Evolutionary conservation across 2,113 vertebrate species (phyloP).

Genomic region (Nymphicus hollandicus): DNA sequence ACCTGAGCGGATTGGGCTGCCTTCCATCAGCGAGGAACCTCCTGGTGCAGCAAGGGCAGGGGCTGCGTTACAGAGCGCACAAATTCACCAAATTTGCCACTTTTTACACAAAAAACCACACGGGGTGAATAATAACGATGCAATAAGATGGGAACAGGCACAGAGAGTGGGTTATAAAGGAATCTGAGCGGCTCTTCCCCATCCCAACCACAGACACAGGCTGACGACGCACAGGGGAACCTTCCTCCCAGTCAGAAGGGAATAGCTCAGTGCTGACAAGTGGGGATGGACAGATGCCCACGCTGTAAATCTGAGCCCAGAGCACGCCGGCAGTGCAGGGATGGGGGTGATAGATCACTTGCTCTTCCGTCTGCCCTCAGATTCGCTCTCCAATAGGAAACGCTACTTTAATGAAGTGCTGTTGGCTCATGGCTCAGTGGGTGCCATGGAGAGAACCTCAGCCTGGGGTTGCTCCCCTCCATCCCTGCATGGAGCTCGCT

Average conservation of each 20-base stretch:
- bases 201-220: background rate
- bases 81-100: background rate
- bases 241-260: background rate
- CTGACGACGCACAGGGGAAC: accelerated
- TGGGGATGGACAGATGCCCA: background rate
- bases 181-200: background rate
- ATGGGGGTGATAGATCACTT: background rate
- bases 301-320: background rate
- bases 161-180: accelerated
- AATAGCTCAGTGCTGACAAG: background rate
- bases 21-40: background rate
- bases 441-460: background rate
- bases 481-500: background rate
- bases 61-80: no score
- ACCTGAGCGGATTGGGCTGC: background rate
- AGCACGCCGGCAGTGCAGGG: background rate
- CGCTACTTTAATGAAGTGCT: background rate
- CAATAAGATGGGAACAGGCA: background rate
- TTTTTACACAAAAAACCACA: background rate
- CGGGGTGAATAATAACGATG: background rate
- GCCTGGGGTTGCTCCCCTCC: background rate
- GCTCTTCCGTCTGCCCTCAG: background rate
- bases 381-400: background rate
- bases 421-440: background rate
- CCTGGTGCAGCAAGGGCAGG: background rate